A percentile compares a stretch with the other conserved stretches of the same genome.
Conservation (phyloP, 2,113 vertebrate genomes). For the Ophiodon elongatus region DNA sequence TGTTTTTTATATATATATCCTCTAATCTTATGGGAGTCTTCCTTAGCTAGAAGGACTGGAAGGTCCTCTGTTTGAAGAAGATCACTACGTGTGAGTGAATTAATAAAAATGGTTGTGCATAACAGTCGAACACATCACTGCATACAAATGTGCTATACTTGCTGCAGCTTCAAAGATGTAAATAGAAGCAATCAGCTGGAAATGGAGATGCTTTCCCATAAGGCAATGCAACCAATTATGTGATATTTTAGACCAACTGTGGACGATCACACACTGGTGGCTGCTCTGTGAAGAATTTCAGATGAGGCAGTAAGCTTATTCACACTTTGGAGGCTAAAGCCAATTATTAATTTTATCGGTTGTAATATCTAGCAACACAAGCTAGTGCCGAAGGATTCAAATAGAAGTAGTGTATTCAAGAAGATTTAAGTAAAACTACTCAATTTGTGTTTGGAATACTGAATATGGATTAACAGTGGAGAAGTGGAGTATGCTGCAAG, state of each 20-base stretch:
- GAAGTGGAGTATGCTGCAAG: not conserved
- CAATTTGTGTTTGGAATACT: not conserved
- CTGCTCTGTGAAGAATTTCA: slow-evolving; percentile 21
- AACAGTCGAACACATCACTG: not conserved
- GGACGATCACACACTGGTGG: slow-evolving; percentile 12
- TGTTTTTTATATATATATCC: not conserved
- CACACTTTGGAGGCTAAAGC: slow-evolving; percentile 14
- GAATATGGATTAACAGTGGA: not conserved
- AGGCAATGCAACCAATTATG: slow-evolving; percentile 40
- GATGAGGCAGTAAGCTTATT: slow-evolving; percentile 7
- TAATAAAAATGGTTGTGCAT: not conserved
- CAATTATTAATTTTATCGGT: not conserved
- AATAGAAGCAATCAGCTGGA: slow-evolving; percentile 36
- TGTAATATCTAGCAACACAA: not conserved
- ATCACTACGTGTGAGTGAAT: not conserved
- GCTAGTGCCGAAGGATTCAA: not conserved
- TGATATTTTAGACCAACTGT: slow-evolving; percentile 34
- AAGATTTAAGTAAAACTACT: not conserved
- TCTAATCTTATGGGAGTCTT: not conserved
- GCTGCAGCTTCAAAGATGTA: slow-evolving; percentile 26
- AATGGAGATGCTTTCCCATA: slow-evolving; percentile 30
- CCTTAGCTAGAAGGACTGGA: not conserved
- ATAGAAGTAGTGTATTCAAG: not conserved
- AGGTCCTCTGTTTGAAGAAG: not conserved
- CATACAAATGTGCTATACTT: slow-evolving; percentile 42